Evolutionary conservation across 2,888 invertebrate genomes (phyloP).

Genomic region (Eurois occulta): DNA sequence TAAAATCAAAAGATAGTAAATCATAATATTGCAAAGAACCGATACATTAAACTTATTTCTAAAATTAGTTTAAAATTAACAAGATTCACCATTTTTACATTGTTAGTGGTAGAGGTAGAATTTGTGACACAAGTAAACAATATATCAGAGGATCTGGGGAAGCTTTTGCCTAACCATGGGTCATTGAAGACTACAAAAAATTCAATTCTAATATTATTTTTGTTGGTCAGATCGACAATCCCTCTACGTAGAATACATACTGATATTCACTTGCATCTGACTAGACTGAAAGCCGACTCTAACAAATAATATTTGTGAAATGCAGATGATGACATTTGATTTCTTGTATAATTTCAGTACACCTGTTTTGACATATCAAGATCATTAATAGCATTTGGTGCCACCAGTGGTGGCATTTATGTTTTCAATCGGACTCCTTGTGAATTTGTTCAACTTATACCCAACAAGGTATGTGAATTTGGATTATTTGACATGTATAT

Average conservation of each 20-base stretch:
- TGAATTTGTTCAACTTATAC: slow-evolving; percentile 94
- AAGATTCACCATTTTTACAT: neutral
- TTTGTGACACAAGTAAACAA: neutral
- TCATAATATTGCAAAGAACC: neutral
- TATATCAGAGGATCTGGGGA: neutral
- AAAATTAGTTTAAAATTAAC: neutral
- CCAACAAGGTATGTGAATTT: slow-evolving; percentile 91
- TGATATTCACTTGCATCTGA: neutral
- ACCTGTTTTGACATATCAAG: slow-evolving; percentile 94
- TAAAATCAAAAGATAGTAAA: neutral
- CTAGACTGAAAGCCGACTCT: neutral
- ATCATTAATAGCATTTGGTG: slow-evolving; percentile 94
- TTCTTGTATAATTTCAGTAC: slow-evolving; percentile 89
- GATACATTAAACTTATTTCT: neutral
- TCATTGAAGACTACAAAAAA: too few relatives aligned
- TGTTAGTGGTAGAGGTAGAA: neutral
- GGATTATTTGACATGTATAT: neutral
- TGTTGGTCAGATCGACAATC: neutral
- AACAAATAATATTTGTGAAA: neutral
- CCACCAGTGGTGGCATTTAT: slow-evolving; percentile 95
- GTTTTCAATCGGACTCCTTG: slow-evolving; percentile 93
- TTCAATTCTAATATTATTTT: neutral
- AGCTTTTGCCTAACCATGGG: neutral
- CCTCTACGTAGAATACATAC: neutral
- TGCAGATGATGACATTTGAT: neutral